Conservation (phyloP, 2,888 invertebrate species). For the Eumerus sabulonum region DNA sequence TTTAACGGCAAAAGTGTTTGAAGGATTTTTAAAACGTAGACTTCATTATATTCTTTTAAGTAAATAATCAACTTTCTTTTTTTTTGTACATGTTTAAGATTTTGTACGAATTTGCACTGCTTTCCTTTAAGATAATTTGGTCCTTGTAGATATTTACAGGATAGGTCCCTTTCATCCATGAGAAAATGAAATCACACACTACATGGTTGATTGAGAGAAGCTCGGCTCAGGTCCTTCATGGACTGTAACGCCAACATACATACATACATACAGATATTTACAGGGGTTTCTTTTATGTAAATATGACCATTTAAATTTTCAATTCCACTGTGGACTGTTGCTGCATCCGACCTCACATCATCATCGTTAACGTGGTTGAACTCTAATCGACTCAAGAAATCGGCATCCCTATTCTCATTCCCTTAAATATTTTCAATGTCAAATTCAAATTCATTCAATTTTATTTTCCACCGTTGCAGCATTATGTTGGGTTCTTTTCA, state of each 20-base stretch:
- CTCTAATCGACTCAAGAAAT: background rate
- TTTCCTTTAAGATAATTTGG: conserved; percentile 1
- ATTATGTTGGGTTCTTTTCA: no score
- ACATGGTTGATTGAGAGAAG: no score
- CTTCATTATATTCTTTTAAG: conserved; percentile 9
- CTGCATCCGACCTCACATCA: conserved; percentile 2
- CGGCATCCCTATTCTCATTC: background rate
- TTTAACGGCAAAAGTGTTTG: conserved; percentile 21
- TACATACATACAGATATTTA: no score
- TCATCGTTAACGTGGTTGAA: background rate
- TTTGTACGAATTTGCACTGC: conserved; percentile 1
- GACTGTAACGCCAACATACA: no score
- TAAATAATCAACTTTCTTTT: conserved; percentile 2
- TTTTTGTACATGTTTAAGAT: conserved; percentile 14
- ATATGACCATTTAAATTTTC: conserved; percentile 45
- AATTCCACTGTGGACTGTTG: conserved; percentile 23
- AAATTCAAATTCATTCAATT: no score
- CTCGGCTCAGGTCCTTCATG: no score
- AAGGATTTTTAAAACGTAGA: conserved; percentile 11
- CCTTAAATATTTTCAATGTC: background rate
- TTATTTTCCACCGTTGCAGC: no score
- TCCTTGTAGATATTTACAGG: conserved; percentile 27
- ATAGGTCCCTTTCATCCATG: no score
- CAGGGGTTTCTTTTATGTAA: conserved; percentile 16
- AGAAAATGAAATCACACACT: no score